Percentiles rank a stretch among this genome's conserved stretches.
These are phyloP conservation scores for Mohoua ochrocephala DNA, from an alignment of 2,113 vertebrate species.

Conservation along the genomic window DNA sequence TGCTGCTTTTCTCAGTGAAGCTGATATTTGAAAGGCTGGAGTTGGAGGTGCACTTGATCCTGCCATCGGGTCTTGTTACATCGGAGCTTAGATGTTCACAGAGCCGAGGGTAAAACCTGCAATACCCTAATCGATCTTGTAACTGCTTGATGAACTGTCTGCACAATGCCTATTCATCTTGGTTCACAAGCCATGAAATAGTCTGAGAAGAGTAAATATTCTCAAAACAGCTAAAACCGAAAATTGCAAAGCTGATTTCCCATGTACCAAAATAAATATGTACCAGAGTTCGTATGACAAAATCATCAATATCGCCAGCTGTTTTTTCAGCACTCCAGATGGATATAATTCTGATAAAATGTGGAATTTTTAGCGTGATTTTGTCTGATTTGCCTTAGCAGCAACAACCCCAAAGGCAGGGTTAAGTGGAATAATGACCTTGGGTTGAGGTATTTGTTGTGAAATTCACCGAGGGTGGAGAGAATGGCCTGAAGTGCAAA, in stretches of 20 bases:
- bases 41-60: background rate
- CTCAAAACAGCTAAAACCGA: background rate
- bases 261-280: background rate
- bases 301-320: background rate
- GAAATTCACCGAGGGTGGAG: background rate
- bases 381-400: background rate
- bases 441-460: background rate
- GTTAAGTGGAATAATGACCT: background rate
- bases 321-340: background rate
- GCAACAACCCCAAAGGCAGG: background rate
- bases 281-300: background rate
- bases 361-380: background rate
- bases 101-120: background rate
- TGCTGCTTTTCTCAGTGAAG: background rate
- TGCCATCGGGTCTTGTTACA: background rate
- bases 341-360: background rate
- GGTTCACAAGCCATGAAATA: background rate
- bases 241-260: background rate
- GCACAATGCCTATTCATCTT: background rate
- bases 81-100: background rate
- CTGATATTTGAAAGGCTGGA: background rate
- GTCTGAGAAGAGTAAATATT: background rate
- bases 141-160: background rate
- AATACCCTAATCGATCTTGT: background rate
- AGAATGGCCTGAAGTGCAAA: background rate